Percentiles rank a stretch among this genome's conserved stretches.
phyloP scores from a whole-genome alignment of 2,888 invertebrate species.

The Pristionchus japonicus region DNA sequence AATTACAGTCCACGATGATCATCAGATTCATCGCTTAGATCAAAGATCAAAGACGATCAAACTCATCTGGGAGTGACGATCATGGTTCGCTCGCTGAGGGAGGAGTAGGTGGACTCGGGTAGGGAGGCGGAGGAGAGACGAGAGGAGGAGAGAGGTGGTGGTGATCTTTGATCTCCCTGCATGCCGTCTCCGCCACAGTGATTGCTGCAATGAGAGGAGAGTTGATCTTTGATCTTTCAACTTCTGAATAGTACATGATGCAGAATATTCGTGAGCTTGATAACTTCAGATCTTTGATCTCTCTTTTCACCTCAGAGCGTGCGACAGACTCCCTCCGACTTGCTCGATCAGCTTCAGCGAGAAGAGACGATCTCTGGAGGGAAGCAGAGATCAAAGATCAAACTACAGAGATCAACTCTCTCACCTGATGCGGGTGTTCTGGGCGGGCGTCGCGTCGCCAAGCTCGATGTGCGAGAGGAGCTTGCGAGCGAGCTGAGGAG shows the following conservation, averaged over 20 bases:
- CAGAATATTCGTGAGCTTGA: too few species aligned
- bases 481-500: constrained; percentile 17
- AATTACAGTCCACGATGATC: neutral
- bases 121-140: neutral
- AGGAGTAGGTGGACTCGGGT: neutral
- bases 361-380: constrained; percentile 16
- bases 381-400: neutral
- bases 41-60: neutral
- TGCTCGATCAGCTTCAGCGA: constrained; percentile 22
- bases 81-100: neutral
- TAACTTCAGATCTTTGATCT: neutral
- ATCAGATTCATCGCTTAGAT: neutral
- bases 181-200: neutral
- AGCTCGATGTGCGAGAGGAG: constrained; percentile 28
- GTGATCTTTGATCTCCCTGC: neutral
- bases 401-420: neutral
- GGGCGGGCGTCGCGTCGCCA: neutral
- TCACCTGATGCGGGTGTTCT: neutral
- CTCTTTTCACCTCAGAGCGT: neutral
- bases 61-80: constrained; percentile 36
- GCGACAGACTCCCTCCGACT: neutral
- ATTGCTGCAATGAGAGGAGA: neutral
- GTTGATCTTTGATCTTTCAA: neutral
- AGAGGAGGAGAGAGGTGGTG: neutral
- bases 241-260: too few species aligned